Percentiles rank a stretch among this genome's conserved stretches.
Conservation (phyloP, 64 coral and sea anemone genomes). For the Actinia tenebrosa region DNA sequence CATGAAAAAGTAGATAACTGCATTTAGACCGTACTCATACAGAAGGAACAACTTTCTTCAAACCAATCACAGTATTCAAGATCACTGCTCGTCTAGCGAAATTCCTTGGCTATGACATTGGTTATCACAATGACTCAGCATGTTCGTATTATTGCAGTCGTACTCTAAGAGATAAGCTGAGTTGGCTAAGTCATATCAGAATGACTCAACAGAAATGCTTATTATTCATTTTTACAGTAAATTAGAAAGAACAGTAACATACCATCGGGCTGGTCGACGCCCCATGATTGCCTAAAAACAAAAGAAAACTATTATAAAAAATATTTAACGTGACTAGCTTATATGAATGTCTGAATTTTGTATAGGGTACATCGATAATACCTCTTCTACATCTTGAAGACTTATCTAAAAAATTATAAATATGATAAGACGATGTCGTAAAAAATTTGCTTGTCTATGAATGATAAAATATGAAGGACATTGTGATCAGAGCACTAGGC, state of each 20-base stretch:
- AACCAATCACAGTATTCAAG: background rate
- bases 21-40: no score
- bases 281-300: constrained; percentile 78
- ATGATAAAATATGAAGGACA: background rate
- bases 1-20: no score
- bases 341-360: no score
- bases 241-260: constrained; percentile 17
- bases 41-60: no score
- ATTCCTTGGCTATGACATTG: background rate
- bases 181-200: background rate
- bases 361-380: no score
- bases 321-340: background rate
- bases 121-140: background rate
- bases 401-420: no score
- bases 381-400: no score
- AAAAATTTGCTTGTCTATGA: no score
- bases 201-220: background rate
- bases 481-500: background rate
- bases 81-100: no score
- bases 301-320: constrained; percentile 14
- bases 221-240: background rate
- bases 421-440: no score
- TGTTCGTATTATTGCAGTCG: no score
- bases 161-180: background rate
- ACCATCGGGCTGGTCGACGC: constrained; percentile 96